Evolutionary conservation across 2,113 vertebrate genomes (phyloP), one percentile per base, ranked within the genome.

Genomic region (Odocoileus hemionus): DNA sequence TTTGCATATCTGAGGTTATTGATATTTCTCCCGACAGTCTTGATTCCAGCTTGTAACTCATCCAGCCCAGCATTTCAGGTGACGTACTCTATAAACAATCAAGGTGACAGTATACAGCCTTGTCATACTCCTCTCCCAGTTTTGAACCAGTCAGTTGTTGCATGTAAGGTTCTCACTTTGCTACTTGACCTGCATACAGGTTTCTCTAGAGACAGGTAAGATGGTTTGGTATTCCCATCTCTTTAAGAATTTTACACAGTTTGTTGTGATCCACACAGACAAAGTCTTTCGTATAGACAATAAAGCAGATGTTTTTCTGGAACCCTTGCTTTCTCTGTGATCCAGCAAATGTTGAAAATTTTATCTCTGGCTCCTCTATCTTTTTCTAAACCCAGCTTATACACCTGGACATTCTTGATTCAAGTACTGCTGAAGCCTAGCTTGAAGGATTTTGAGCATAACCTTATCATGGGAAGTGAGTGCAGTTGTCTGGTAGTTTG

Each of bases 1-100:
- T 43, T 43, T 26, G 36, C 70, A 76, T 76, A 76, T 76, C 70
- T 43, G 36, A 76, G 23, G 70, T 76, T 76, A 14, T 43, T 76
- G 67, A 39, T 70, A 76, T 76, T 76, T 76, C 70, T 43, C 21
- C 36, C 13, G 12, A 23, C 36, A 74, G 3, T 76, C 36, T 76
- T 76, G 70, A 76, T 43, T 43, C 21, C 21, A 74, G 21, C 36
- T 74, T 74, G n/a, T 76, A 76, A 76, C 70, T 76, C 70, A 76
- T 76, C 70, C 36, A 43, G 21, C 12, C 36, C 21, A 2, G 70
- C 70, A 25, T 43, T 76, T 76, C 23, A 0, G 0, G 0, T 76
- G 70, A 26, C 2, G 3, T 74, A 43, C 11, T 74, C 70, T 25
- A 25, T 74, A 74, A 43, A 14, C 13, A 43, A 74, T 23, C n/a